These are phyloP conservation scores for Sisor rabdophorus DNA, from an alignment of 2,113 vertebrate genomes.

Conservation along the genomic window DNA sequence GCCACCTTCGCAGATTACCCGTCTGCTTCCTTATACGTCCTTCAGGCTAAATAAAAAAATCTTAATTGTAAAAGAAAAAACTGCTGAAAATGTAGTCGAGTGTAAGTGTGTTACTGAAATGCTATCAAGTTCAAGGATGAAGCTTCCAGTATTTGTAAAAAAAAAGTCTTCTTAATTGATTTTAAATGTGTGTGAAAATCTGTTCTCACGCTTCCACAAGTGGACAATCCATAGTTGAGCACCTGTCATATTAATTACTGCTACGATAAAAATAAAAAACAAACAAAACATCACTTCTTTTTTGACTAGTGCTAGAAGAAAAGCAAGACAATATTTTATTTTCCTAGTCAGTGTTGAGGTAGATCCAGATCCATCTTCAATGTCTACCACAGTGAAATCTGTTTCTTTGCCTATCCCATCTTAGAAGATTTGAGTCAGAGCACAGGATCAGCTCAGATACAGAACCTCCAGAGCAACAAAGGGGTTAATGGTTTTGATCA, in stretches of 20 bases:
- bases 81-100: background rate
- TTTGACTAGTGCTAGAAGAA: background rate
- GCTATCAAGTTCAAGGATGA: background rate
- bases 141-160: background rate
- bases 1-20: constrained; percentile 6
- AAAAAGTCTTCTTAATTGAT: constrained; percentile 5
- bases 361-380: no score
- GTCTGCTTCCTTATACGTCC: constrained; percentile 17
- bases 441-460: no score
- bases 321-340: background rate
- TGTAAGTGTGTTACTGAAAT: constrained; percentile 13
- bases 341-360: background rate
- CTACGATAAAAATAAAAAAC: no score
- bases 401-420: no score
- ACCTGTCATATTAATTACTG: background rate
- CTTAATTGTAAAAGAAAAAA: constrained; percentile 21
- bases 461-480: no score
- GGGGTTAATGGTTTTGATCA: no score
- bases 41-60: constrained; percentile 18
- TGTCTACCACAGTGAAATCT: no score
- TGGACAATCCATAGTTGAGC: background rate
- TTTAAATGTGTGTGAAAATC: background rate
- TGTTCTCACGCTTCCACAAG: background rate
- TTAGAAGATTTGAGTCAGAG: no score
- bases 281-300: background rate